These are phyloP conservation scores for Ferrisia virgata DNA, from an alignment of 2,888 invertebrate genomes.

Conservation along the genomic window DNA sequence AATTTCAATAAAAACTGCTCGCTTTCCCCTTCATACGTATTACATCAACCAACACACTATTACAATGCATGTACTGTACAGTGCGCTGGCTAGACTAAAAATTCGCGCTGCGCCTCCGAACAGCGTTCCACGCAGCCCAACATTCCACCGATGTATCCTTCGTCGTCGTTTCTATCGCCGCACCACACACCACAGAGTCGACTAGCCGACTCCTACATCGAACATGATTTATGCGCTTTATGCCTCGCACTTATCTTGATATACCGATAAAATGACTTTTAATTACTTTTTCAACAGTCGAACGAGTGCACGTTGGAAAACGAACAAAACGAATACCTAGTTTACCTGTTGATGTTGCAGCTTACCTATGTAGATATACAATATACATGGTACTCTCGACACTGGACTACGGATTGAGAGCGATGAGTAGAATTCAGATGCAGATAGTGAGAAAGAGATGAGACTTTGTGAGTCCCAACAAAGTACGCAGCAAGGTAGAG, in stretches of 20 bases:
- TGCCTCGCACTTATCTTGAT: slow-evolving; percentile 14
- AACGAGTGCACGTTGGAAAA: background rate
- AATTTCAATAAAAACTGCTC: no score
- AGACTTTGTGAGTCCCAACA: no score
- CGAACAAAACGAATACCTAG: background rate
- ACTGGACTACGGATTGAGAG: background rate
- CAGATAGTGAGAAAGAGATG: background rate
- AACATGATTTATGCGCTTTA: slow-evolving; percentile 13
- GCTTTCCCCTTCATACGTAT: no score
- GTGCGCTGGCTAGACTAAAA: background rate
- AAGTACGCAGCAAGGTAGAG: no score
- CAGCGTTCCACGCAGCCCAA: background rate
- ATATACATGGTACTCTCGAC: background rate
- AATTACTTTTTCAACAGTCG: slow-evolving; percentile 24
- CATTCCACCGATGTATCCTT: background rate
- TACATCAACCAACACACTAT: no score
- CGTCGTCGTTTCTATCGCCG: no score
- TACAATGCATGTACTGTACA: no score
- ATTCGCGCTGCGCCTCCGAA: background rate
- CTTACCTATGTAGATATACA: no score
- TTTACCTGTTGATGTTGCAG: background rate
- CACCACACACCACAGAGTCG: background rate
- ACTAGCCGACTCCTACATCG: background rate
- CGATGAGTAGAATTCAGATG: background rate
- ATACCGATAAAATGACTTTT: slow-evolving; percentile 20